Conservation (phyloP, 1,140 invertebrate genomes). For the Eulimnadia texana region DNA sequence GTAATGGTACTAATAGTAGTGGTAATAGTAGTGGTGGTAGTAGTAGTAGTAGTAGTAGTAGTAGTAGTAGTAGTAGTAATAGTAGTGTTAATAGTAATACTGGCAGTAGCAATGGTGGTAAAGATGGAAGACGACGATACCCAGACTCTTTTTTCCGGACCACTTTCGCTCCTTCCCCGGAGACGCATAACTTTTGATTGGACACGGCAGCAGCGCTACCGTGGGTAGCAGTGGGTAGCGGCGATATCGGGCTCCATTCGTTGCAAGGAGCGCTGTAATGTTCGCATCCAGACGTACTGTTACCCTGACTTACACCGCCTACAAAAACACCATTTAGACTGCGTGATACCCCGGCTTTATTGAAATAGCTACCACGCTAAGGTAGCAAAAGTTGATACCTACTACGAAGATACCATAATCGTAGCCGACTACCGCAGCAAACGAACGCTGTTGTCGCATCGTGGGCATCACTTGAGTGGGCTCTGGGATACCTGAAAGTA, state of each 20-base stretch:
- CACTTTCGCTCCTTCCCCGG: slow-evolving; percentile 22
- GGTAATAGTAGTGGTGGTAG: too few relatives aligned
- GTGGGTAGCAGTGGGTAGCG: slow-evolving; percentile 22
- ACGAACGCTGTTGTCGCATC: slow-evolving; percentile 23
- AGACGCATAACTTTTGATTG: slow-evolving; percentile 21
- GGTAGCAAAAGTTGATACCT: too few relatives aligned
- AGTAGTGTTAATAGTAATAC: too few relatives aligned
- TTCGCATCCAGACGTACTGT: slow-evolving; percentile 21
- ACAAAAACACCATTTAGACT: background rate
- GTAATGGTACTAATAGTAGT: too few relatives aligned
- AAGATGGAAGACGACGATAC: too few relatives aligned
- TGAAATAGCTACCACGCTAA: too few relatives aligned
- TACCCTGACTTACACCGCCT: slow-evolving; percentile 20
- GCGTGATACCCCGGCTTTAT: too few relatives aligned
- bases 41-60: too few relatives aligned
- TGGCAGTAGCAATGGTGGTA: too few relatives aligned
- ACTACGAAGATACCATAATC: slow-evolving; percentile 13
- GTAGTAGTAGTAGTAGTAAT: too few relatives aligned
- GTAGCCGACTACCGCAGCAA: slow-evolving; percentile 21
- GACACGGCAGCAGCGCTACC: slow-evolving; percentile 24
- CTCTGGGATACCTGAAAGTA: slow-evolving; percentile 9
- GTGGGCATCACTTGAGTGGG: slow-evolving; percentile 24
- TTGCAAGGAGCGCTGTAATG: slow-evolving; percentile 23
- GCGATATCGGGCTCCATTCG: slow-evolving; percentile 21
- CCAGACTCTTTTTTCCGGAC: slow-evolving; percentile 24